Evolutionary conservation across 2,113 vertebrate genomes (phyloP), one percentile per base, ranked within the genome.

Genomic region (Nycticryphes semicollaris): DNA sequence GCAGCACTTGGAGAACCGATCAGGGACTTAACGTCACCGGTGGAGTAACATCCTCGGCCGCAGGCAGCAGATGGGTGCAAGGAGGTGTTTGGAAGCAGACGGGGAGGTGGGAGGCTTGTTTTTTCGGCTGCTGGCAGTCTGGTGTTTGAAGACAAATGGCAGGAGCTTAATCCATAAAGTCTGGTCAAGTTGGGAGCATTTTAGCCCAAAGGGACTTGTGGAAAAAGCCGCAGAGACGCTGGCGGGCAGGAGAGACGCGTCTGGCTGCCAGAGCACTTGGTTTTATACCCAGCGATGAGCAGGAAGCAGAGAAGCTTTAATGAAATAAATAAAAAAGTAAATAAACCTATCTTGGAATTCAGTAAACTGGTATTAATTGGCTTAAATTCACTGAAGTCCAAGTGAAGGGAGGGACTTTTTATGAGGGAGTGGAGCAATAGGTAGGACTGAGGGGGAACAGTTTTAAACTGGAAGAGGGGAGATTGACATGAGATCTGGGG

Each of bases 231-330:
- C 12, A 0, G 48, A 3, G 9, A 24, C 1, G 3, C 31, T 72
- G 79, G 25, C 9, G 2, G 64, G 84, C 5, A 0, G 59, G 41
- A 1, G 12, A 90, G 88, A 74, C 0, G 0, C 1, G 53, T 51
- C 66, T 25, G 74, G 14, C 74, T 90, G 90, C 87, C 85, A 48
- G 0, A 84, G 68, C 22, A 74, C 37, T 80, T 12, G 30, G 43
- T 18, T 84, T 84, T 67, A 56, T 54, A 74, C 70, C n/a, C 68
- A 10, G 66, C 6, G 1, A 14, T 31, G 8, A 35, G n/a, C 59
- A 56, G 70, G 50, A 83, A 91, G 45, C 70, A 51, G 59, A 50
- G 72, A 73, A 80, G 79, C n/a, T 77, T 54, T 70, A 53, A 60
- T 67, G 13, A 16, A 5, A 64, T 60, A 77, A 31, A 47, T 37